A percentile compares a stretch with the other conserved stretches of the same genome.
These are phyloP conservation scores for Sitodiplosis mosellana DNA, from an alignment of 1,140 invertebrate genomes.

Conservation along the genomic window DNA sequence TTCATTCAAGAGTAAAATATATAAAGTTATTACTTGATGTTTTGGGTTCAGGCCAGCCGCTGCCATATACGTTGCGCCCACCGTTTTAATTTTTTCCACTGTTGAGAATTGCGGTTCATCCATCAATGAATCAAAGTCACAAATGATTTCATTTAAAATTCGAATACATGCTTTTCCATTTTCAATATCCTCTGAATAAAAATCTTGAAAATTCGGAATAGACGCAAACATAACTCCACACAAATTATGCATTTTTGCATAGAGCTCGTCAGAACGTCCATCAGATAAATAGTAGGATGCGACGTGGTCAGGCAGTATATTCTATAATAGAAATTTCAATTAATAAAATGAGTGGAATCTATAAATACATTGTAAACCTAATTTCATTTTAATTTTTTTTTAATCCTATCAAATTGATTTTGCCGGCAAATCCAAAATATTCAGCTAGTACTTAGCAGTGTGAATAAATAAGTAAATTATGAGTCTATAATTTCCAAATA, in stretches of 20 bases:
- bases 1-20: neutral
- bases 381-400: too few species aligned
- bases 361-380: too few species aligned
- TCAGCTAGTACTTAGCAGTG: too few species aligned
- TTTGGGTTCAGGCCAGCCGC: slow-evolving; percentile 84
- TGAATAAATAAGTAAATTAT: too few species aligned
- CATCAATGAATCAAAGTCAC: slow-evolving; percentile 79
- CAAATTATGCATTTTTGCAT: slow-evolving; percentile 80
- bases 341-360: neutral
- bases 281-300: slow-evolving; percentile 79
- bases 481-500: too few species aligned
- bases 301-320: slow-evolving; percentile 92
- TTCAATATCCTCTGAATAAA: slow-evolving; percentile 94
- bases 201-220: slow-evolving; percentile 96
- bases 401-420: too few species aligned
- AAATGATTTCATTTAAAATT: slow-evolving; percentile 93
- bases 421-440: too few species aligned
- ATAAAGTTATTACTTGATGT: slow-evolving; percentile 31
- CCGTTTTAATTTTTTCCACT: slow-evolving; percentile 98
- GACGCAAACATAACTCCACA: slow-evolving; percentile 96
- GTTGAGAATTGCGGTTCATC: slow-evolving; percentile 75
- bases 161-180: slow-evolving; percentile 95
- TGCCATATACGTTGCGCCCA: slow-evolving; percentile 95
- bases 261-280: slow-evolving; percentile 62
- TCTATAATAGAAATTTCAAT: slow-evolving; percentile 26